Conservation (phyloP, 2,797 vertebrate genomes). For the Poecilia velifera region DNA sequence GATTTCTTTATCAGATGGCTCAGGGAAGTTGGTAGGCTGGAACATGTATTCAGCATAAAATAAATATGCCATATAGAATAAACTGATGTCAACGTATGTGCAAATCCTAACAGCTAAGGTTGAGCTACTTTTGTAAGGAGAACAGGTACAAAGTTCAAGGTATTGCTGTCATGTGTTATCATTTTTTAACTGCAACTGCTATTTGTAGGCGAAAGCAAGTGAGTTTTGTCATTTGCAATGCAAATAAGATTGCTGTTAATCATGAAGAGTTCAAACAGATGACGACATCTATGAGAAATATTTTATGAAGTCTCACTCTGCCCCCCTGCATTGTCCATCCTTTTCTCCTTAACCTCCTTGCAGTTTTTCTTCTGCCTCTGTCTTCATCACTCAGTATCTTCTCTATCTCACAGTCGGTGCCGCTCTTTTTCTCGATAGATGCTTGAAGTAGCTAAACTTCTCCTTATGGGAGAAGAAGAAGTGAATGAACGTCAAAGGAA, state of each 20-base stretch:
- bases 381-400: conserved; percentile 28
- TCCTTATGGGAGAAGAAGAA: conserved; percentile 64
- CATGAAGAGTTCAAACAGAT: conserved; percentile 58
- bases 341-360: conserved; percentile 11
- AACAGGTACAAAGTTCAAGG: neutral
- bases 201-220: conserved; percentile 21
- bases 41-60: neutral
- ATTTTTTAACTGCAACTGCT: neutral
- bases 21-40: neutral
- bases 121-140: neutral
- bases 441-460: conserved; percentile 74
- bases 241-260: conserved; percentile 59
- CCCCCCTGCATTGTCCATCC: conserved; percentile 5
- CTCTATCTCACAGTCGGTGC: conserved; percentile 33
- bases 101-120: neutral
- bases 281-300: conserved; percentile 70
- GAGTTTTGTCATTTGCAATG: conserved; percentile 49
- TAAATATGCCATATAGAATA: neutral
- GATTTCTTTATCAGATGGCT: neutral
- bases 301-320: conserved; percentile 27
- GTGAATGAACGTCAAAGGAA: conserved; percentile 75
- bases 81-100: neutral
- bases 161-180: neutral
- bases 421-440: conserved; percentile 47
- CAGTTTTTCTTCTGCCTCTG: conserved; percentile 26